Evolutionary conservation across 2,888 invertebrate species (phyloP).

Genomic region (Heterodera filipjevi): DNA sequence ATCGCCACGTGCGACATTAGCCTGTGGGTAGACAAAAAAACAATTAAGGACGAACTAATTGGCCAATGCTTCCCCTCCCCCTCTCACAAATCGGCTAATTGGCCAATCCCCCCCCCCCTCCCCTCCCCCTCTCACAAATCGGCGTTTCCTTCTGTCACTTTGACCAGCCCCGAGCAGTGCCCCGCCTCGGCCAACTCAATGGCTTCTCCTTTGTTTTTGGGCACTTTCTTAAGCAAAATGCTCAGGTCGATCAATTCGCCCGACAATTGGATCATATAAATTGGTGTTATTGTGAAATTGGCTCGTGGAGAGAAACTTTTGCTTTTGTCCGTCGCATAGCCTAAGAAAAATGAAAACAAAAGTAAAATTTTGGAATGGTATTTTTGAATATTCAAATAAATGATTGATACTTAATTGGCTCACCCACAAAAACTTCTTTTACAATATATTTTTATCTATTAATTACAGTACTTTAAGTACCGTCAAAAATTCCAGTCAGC

Average conservation of each 20-base stretch:
- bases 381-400: too few relatives aligned
- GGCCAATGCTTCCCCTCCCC: too few relatives aligned
- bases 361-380: background rate
- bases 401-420: too few relatives aligned
- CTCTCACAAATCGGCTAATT: too few relatives aligned
- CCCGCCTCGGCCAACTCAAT: constrained; percentile 47
- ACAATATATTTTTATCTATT: background rate
- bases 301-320: constrained; percentile 10
- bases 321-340: constrained; percentile 11
- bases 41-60: background rate
- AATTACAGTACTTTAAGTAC: constrained; percentile 35
- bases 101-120: background rate
- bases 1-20: constrained; percentile 62
- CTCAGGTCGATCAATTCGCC: constrained; percentile 62
- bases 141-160: constrained; percentile 55
- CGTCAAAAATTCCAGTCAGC: constrained; percentile 60
- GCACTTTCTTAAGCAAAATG: constrained; percentile 58
- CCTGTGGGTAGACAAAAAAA: constrained; percentile 25
- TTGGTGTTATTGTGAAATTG: constrained; percentile 24
- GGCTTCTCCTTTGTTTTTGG: constrained; percentile 44
- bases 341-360: background rate
- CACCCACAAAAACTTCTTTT: too few relatives aligned
- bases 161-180: constrained; percentile 61
- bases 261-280: constrained; percentile 61
- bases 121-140: constrained; percentile 14